phyloP scores from a whole-genome alignment of 2,113 vertebrate genomes.

The Rynchops niger region DNA sequence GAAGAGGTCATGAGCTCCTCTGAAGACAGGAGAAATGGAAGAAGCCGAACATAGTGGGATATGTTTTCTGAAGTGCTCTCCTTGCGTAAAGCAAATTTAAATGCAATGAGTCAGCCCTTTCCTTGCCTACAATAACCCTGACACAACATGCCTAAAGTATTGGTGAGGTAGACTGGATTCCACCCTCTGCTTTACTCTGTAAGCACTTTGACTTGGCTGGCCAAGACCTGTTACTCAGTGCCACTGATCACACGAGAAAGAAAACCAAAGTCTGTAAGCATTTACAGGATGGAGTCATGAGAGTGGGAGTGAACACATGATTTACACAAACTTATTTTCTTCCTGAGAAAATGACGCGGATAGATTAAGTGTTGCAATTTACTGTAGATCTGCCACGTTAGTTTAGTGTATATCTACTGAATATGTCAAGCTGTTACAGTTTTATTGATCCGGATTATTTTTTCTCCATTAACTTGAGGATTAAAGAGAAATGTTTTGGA shows the following conservation, averaged over 20 bases:
- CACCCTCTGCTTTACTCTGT: background rate
- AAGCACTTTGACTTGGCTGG: background rate
- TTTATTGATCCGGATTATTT: conserved; percentile 10
- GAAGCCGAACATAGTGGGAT: background rate
- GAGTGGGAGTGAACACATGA: background rate
- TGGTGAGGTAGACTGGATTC: background rate
- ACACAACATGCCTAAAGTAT: background rate
- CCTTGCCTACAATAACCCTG: background rate
- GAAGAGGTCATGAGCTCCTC: background rate
- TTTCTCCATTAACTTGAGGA: conserved; percentile 25
- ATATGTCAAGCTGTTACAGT: background rate
- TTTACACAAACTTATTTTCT: background rate
- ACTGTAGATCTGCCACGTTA: background rate
- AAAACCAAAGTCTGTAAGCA: background rate
- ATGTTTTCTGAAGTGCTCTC: background rate
- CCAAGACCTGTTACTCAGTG: background rate
- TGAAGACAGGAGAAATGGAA: background rate
- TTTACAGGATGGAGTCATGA: background rate
- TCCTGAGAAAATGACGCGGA: conserved; percentile 12
- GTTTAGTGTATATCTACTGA: background rate
- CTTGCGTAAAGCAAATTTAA: background rate
- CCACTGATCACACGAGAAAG: background rate
- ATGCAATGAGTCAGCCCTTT: background rate
- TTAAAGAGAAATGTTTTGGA: conserved; percentile 3
- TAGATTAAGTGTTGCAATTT: background rate